Evolutionary conservation across 1,140 invertebrate species (phyloP).

Genomic region (Scaptomyza pallida): DNA sequence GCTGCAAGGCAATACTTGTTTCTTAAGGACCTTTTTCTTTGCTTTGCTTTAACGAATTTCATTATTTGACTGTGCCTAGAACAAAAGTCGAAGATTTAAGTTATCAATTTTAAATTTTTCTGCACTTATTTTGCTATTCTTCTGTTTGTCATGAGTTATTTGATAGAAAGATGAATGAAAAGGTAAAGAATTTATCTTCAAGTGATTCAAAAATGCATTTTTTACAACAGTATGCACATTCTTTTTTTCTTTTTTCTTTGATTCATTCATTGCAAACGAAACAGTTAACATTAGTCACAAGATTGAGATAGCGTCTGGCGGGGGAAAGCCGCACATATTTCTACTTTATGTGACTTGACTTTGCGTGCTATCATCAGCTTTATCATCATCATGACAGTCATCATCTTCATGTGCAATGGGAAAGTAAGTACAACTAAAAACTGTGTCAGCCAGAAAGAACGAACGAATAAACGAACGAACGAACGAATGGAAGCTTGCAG

Average conservation of each 20-base stretch:
- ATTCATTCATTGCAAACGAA: neutral
- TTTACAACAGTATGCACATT: too few species aligned
- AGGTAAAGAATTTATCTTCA: too few species aligned
- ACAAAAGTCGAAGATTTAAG: too few species aligned
- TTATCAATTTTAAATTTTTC: too few species aligned
- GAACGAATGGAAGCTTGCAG: conserved; percentile 17
- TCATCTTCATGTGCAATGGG: conserved; percentile 3
- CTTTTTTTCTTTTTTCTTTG: too few species aligned
- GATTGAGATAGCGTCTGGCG: conserved; percentile 4
- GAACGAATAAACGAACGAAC: too few species aligned
- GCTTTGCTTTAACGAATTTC: neutral
- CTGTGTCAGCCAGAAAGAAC: conserved; percentile 27
- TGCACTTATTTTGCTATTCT: too few species aligned
- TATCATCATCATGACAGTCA: neutral
- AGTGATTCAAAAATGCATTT: too few species aligned
- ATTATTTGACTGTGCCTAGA: neutral
- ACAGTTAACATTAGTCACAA: conserved; percentile 7
- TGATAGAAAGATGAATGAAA: too few species aligned
- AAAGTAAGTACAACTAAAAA: conserved; percentile 15
- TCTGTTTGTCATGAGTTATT: too few species aligned
- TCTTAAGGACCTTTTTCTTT: neutral
- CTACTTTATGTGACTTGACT: neutral
- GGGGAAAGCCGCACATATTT: conserved; percentile 5
- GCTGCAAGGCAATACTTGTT: neutral
- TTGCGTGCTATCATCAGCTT: conserved; percentile 4